Percentiles rank a stretch among this genome's conserved stretches.
Evolutionary conservation across 1,140 invertebrate genomes (phyloP).

Genomic region (Trichonephila inaurata): DNA sequence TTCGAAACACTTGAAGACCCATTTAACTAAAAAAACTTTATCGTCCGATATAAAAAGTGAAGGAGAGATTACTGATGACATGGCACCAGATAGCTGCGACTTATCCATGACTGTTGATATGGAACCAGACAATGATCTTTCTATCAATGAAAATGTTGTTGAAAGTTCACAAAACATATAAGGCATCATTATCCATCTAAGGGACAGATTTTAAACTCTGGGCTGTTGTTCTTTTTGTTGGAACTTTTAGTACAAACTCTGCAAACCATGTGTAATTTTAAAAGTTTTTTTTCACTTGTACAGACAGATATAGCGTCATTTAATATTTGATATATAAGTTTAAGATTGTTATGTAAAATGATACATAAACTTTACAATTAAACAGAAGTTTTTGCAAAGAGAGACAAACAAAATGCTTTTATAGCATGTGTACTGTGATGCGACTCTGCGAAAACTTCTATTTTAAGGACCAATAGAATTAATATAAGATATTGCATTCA

Average conservation of each 20-base stretch:
- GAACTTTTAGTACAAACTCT: conserved; percentile 34
- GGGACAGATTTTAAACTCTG: conserved; percentile 10
- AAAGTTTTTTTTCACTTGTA: background rate
- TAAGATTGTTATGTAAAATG: background rate
- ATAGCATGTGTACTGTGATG: conserved; percentile 30
- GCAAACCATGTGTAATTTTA: conserved; percentile 39
- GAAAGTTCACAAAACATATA: conserved; percentile 72
- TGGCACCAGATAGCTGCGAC: conserved; percentile 83
- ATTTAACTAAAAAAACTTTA: conserved; percentile 85
- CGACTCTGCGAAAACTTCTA: background rate
- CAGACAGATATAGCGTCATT: background rate
- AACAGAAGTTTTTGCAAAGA: background rate
- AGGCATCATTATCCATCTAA: background rate
- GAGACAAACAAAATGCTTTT: conserved; percentile 19
- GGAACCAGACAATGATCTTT: conserved; percentile 79
- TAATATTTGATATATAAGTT: conserved; percentile 8
- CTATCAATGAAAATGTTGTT: conserved; percentile 78
- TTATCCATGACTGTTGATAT: conserved; percentile 83
- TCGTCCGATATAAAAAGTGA: conserved; percentile 76
- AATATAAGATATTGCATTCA: background rate
- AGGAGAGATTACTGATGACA: conserved; percentile 77
- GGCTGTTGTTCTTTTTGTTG: conserved; percentile 13
- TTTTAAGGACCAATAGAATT: background rate
- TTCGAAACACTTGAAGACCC: conserved; percentile 93
- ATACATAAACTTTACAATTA: background rate